Conservation (phyloP, 2,888 invertebrate species). For the Nephrotoma flavescens region DNA sequence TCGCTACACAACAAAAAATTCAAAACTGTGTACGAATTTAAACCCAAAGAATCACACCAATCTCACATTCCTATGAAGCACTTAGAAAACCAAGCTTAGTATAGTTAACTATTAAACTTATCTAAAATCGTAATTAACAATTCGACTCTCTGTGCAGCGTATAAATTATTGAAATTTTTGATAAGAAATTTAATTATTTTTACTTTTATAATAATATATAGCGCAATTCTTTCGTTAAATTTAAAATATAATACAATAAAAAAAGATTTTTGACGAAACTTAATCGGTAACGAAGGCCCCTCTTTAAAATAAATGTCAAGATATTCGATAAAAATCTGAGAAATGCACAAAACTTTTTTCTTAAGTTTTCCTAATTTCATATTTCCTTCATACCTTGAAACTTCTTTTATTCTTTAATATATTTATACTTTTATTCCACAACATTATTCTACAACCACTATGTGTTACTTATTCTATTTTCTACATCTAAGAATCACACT, state of each 20-base stretch:
- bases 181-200: not conserved
- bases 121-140: not conserved
- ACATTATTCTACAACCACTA: not conserved
- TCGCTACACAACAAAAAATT: no score
- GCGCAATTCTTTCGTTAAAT: conserved; percentile 31
- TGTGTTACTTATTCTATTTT: not conserved
- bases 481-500: not conserved
- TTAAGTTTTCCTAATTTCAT: not conserved
- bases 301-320: conserved; percentile 20
- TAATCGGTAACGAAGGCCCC: conserved; percentile 35
- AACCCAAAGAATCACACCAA: no score
- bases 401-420: not conserved
- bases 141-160: not conserved
- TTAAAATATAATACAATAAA: not conserved
- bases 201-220: not conserved
- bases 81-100: no score
- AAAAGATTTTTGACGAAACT: conserved; percentile 35
- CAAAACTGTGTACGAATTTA: no score
- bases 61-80: no score
- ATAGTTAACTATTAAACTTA: not conserved
- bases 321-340: not conserved
- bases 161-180: not conserved
- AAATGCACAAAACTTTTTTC: not conserved
- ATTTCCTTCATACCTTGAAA: not conserved
- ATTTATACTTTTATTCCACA: not conserved